Evolutionary conservation across 2,888 invertebrate species (phyloP).

Genomic region (Notodonta dromedarius): DNA sequence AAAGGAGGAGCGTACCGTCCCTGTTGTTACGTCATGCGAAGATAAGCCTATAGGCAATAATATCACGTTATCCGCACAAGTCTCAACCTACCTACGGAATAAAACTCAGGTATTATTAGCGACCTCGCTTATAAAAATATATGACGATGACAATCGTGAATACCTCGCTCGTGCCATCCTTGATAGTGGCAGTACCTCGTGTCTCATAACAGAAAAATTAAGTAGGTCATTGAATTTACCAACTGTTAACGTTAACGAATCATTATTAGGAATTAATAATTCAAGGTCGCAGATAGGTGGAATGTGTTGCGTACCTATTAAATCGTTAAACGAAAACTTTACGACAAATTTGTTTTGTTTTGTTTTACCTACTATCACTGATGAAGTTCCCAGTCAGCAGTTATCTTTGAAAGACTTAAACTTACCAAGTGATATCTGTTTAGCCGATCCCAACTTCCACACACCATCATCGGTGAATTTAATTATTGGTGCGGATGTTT

Average conservation of each 20-base stretch:
- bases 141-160: conserved; percentile 12
- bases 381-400: conserved; percentile 17
- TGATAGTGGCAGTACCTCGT: no score
- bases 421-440: conserved; percentile 9
- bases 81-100: neutral
- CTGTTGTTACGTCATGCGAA: no score
- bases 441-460: conserved; percentile 11
- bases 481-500: conserved; percentile 25
- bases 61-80: neutral
- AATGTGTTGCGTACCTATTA: conserved; percentile 16
- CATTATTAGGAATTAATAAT: conserved; percentile 27
- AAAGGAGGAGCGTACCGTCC: no score
- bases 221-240: no score
- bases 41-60: neutral
- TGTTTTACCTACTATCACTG: conserved; percentile 28
- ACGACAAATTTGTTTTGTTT: conserved; percentile 19
- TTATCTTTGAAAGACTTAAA: conserved; percentile 10
- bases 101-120: conserved; percentile 12
- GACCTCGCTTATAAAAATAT: conserved; percentile 18
- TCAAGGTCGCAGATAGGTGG: conserved; percentile 11
- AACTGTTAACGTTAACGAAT: conserved; percentile 9
- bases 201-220: no score
- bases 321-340: conserved; percentile 20
- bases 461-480: neutral
- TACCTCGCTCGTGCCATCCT: no score